These are phyloP conservation scores for Sebastes hopkinsi DNA, from an alignment of 2,797 vertebrate genomes.

Conservation along the genomic window DNA sequence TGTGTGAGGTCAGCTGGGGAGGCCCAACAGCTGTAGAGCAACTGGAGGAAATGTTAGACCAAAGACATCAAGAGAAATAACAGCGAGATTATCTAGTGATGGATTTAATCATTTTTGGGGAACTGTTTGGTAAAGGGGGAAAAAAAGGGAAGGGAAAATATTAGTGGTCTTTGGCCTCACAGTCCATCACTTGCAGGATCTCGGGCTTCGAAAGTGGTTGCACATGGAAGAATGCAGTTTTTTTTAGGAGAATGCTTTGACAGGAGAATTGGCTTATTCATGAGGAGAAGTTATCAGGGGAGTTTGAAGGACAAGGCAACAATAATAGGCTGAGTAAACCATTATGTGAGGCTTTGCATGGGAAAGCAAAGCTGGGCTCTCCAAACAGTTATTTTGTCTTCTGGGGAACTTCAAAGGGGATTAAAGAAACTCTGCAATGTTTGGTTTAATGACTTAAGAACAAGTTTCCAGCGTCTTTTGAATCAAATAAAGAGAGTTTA, in stretches of 20 bases:
- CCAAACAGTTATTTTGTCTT: slow-evolving; percentile 49
- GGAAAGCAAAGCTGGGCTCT: slow-evolving; percentile 41
- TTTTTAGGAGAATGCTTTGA: slow-evolving; percentile 56
- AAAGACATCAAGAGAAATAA: slow-evolving; percentile 50
- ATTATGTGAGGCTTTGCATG: slow-evolving; percentile 52
- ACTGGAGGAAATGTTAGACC: slow-evolving; percentile 67
- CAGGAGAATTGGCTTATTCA: slow-evolving; percentile 60
- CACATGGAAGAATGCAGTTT: slow-evolving; percentile 68
- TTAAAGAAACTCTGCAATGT: slow-evolving; percentile 42
- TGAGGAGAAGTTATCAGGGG: slow-evolving; percentile 56
- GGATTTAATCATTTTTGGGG: slow-evolving; percentile 64
- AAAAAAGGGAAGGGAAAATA: slow-evolving; percentile 53
- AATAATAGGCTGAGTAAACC: slow-evolving; percentile 60
- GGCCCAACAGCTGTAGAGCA: slow-evolving; percentile 68
- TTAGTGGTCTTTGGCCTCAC: slow-evolving; percentile 57
- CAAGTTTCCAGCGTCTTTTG: slow-evolving; percentile 45
- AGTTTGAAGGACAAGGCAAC: slow-evolving; percentile 67
- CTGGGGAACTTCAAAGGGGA: slow-evolving; percentile 58
- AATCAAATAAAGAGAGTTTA: slow-evolving; percentile 38
- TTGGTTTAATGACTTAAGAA: slow-evolving; percentile 49
- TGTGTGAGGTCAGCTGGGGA: slow-evolving; percentile 61
- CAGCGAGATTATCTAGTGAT: slow-evolving; percentile 59
- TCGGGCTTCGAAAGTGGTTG: slow-evolving; percentile 66
- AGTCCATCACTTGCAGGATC: slow-evolving; percentile 61
- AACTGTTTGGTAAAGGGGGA: slow-evolving; percentile 42